Evolutionary conservation across 1,140 invertebrate genomes (phyloP).

Genomic region (Euborellia annulipes): DNA sequence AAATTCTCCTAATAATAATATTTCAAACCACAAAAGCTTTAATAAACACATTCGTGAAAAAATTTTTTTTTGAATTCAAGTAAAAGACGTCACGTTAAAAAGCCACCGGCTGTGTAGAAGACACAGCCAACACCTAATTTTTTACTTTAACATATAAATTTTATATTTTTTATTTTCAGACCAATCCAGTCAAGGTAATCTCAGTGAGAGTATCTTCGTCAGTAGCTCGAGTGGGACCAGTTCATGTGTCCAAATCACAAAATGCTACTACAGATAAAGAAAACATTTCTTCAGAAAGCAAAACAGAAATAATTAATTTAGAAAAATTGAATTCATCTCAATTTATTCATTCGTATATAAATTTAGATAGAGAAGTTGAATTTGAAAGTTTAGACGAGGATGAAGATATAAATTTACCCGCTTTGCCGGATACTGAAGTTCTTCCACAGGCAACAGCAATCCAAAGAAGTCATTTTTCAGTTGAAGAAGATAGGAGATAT

Average conservation of each 20-base stretch:
- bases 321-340: background rate
- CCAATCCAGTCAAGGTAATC: conserved; percentile 17
- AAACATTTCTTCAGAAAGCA: conserved; percentile 14
- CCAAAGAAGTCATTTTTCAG: conserved; percentile 35
- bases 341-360: background rate
- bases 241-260: background rate
- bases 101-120: too few species aligned
- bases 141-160: conserved; percentile 5
- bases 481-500: conserved; percentile 28
- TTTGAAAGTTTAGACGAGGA: background rate
- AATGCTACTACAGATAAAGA: conserved; percentile 3
- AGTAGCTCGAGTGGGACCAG: conserved; percentile 18
- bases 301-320: conserved; percentile 7
- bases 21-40: too few species aligned
- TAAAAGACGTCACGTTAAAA: too few species aligned
- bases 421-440: conserved; percentile 28
- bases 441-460: conserved; percentile 32
- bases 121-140: too few species aligned
- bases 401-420: conserved; percentile 2
- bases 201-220: conserved; percentile 26
- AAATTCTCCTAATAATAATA: too few species aligned
- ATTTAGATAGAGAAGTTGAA: background rate
- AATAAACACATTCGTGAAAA: too few species aligned
- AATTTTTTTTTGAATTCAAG: too few species aligned
- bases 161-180: conserved; percentile 8